phyloP scores from a whole-genome alignment of 2,888 invertebrate genomes.

The Hololepta plana region DNA sequence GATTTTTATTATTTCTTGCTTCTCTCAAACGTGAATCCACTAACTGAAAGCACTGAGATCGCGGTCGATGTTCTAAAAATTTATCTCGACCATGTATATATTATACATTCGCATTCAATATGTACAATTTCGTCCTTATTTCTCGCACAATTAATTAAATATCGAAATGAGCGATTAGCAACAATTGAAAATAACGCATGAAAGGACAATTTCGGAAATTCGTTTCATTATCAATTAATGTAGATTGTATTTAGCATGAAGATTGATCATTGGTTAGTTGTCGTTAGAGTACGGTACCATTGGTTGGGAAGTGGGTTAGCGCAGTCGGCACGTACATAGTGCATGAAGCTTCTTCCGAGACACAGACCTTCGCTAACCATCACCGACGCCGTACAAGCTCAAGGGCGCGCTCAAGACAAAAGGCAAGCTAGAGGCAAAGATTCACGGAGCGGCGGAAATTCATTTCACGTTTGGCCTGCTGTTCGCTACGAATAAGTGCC shows the following conservation, averaged over 20 bases:
- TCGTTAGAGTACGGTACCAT: slow-evolving; percentile 19
- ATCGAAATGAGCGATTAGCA: too few relatives aligned
- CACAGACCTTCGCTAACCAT: slow-evolving; percentile 23
- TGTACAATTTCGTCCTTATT: slow-evolving; percentile 1
- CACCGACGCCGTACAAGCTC: slow-evolving; percentile 17
- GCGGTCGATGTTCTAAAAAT: slow-evolving; percentile 1
- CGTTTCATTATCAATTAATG: too few relatives aligned
- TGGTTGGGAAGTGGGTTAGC: slow-evolving; percentile 27
- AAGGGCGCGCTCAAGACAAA: slow-evolving; percentile 17
- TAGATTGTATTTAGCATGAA: too few relatives aligned
- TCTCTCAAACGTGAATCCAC: slow-evolving; percentile 3
- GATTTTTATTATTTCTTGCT: slow-evolving; percentile 4
- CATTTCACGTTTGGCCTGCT: slow-evolving; percentile 7
- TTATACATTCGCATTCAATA: slow-evolving; percentile 4
- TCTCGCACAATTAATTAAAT: background rate
- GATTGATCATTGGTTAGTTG: slow-evolving; percentile 9
- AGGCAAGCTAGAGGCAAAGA: slow-evolving; percentile 6
- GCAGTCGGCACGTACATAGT: slow-evolving; percentile 16
- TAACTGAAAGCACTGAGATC: slow-evolving; percentile 1
- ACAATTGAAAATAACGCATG: too few relatives aligned
- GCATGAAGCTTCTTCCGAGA: slow-evolving; percentile 22
- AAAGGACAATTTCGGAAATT: too few relatives aligned
- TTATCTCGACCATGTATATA: slow-evolving; percentile 3
- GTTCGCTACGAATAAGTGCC: slow-evolving; percentile 3
- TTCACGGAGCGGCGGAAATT: slow-evolving; percentile 14